A percentile compares a stretch with the other conserved stretches of the same genome.
Conservation (phyloP, 2,888 invertebrate species). For the Synanthedon andrenaeformis region DNA sequence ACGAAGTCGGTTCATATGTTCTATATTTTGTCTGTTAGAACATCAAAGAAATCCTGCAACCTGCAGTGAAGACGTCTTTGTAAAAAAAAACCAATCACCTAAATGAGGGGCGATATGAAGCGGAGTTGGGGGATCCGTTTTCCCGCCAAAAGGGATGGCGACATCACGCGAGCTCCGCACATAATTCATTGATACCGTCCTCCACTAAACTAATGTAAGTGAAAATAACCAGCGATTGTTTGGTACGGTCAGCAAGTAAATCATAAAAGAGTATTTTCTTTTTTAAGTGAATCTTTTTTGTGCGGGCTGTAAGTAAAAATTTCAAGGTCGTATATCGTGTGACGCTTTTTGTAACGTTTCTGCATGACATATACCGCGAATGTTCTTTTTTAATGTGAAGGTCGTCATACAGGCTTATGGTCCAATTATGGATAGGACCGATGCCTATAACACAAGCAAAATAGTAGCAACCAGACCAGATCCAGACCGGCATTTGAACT, state of each 20-base stretch:
- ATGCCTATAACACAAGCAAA: too few relatives aligned
- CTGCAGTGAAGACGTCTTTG: slow-evolving; percentile 24
- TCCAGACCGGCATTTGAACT: too few relatives aligned
- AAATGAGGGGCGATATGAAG: slow-evolving; percentile 29
- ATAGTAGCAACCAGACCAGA: too few relatives aligned
- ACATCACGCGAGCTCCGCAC: slow-evolving; percentile 56
- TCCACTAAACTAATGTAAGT: slow-evolving; percentile 63
- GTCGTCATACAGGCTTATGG: too few relatives aligned
- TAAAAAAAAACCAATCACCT: slow-evolving; percentile 55
- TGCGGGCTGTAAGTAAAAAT: too few relatives aligned
- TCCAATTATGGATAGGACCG: too few relatives aligned
- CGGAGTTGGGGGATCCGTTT: slow-evolving; percentile 14
- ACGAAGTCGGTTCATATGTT: neutral
- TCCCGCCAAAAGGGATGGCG: slow-evolving; percentile 35
- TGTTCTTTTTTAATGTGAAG: too few relatives aligned
- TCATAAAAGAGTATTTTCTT: neutral
- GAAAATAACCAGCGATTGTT: slow-evolving; percentile 59
- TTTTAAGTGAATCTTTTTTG: too few relatives aligned
- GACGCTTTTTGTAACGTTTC: too few relatives aligned
- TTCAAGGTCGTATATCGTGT: too few relatives aligned
- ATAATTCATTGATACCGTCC: slow-evolving; percentile 65
- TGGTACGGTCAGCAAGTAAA: slow-evolving; percentile 26
- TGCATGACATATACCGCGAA: too few relatives aligned
- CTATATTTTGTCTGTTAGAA: slow-evolving; percentile 13
- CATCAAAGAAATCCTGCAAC: slow-evolving; percentile 28